Evolutionary conservation across 2,888 invertebrate genomes (phyloP).

Genomic region (Leucophora obtusa): DNA sequence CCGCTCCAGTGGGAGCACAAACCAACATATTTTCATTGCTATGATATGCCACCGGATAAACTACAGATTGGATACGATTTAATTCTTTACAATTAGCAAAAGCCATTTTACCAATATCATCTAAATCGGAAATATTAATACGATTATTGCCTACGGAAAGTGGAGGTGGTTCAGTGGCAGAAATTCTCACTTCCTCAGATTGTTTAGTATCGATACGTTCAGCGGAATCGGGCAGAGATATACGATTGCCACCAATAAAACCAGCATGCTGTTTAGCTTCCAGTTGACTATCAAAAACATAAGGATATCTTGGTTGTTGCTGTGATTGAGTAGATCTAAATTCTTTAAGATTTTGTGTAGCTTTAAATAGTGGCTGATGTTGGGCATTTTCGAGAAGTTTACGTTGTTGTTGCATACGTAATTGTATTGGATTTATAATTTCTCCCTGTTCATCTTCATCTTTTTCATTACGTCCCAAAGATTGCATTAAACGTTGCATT

Average conservation of each 20-base stretch:
- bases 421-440: slow-evolving; percentile 78
- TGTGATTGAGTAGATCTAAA: slow-evolving; percentile 66
- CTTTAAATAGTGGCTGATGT: slow-evolving; percentile 73
- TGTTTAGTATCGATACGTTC: slow-evolving; percentile 85
- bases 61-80: slow-evolving; percentile 97
- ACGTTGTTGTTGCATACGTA: slow-evolving; percentile 75
- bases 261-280: slow-evolving; percentile 83
- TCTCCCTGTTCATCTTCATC: slow-evolving; percentile 76
- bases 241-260: slow-evolving; percentile 88
- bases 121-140: slow-evolving; percentile 80
- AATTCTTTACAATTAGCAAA: slow-evolving; percentile 92
- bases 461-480: slow-evolving; percentile 62
- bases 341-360: slow-evolving; percentile 68
- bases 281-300: slow-evolving; percentile 90
- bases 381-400: slow-evolving; percentile 74
- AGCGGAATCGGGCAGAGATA: slow-evolving; percentile 89
- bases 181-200: slow-evolving; percentile 92
- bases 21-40: slow-evolving; percentile 98
- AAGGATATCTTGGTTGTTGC: slow-evolving; percentile 83
- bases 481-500: slow-evolving; percentile 77
- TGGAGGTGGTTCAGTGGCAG: slow-evolving; percentile 82
- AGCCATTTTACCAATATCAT: slow-evolving; percentile 90
- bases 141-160: slow-evolving; percentile 83
- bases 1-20: slow-evolving; percentile 99
- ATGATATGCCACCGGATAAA: slow-evolving; percentile 96